These are phyloP conservation scores for Conger conger DNA, from an alignment of 2,113 vertebrate genomes.

Conservation along the genomic window DNA sequence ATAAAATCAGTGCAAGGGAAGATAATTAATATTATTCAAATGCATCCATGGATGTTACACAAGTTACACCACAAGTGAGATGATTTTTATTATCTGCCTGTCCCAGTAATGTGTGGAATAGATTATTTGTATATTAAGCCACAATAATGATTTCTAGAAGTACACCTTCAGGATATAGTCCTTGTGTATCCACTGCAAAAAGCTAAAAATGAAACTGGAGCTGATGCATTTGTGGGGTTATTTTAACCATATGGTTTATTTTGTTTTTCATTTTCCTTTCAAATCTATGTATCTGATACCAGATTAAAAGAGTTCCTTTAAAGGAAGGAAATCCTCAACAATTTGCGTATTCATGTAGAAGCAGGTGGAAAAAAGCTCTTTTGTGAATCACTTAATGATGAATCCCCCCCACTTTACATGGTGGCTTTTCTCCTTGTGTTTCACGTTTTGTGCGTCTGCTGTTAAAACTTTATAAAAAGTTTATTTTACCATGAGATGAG, in stretches of 20 bases:
- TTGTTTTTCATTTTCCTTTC: not conserved
- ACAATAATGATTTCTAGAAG: constrained; percentile 7
- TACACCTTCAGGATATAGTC: not conserved
- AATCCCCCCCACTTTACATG: constrained; percentile 71
- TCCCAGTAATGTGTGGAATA: not conserved
- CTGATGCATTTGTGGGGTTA: not conserved
- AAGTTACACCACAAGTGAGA: not conserved
- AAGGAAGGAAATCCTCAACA: constrained; percentile 55
- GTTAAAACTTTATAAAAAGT: constrained; percentile 81
- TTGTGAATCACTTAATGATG: constrained; percentile 78
- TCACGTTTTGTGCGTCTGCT: constrained; percentile 63
- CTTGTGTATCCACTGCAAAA: not conserved
- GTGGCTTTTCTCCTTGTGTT: constrained; percentile 62
- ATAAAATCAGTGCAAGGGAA: not conserved
- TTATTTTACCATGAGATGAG: constrained; percentile 80
- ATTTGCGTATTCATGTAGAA: constrained; percentile 68
- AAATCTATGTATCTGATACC: not conserved
- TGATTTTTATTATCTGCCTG: not conserved
- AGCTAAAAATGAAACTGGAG: not conserved
- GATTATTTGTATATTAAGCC: not conserved
- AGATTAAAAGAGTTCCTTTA: constrained; percentile 38
- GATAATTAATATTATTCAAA: not conserved
- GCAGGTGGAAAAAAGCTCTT: constrained; percentile 70
- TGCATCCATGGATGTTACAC: not conserved
- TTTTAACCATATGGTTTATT: not conserved